Conservation (phyloP, 2,797 vertebrate genomes). For the Numenius phaeopus region DNA sequence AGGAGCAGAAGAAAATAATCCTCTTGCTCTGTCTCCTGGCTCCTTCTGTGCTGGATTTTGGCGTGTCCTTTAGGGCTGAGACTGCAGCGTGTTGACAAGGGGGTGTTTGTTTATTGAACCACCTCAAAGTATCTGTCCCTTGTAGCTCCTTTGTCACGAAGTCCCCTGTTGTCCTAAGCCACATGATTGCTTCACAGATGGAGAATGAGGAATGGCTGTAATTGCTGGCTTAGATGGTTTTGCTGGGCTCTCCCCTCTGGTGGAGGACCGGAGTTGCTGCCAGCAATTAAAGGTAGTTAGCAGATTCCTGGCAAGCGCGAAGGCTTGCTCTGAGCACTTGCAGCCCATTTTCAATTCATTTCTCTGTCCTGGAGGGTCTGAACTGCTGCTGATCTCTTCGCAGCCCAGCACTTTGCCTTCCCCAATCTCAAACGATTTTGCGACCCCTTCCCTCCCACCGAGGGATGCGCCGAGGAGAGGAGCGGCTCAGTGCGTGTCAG, state of each 20-base stretch:
- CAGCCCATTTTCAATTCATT: background rate
- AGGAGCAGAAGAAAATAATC: background rate
- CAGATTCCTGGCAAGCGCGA: background rate
- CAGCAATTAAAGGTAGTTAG: background rate
- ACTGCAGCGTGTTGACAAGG: background rate
- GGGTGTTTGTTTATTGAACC: background rate
- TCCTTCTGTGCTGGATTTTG: background rate
- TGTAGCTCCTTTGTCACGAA: background rate
- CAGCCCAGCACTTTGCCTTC: background rate
- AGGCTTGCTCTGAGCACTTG: background rate
- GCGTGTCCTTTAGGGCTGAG: background rate
- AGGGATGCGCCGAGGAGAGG: accelerated
- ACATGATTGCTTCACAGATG: background rate
- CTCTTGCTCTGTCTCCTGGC: background rate
- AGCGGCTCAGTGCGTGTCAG: accelerated
- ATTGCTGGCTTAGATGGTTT: background rate
- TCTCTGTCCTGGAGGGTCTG: background rate
- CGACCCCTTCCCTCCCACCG: background rate
- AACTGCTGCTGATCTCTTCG: background rate
- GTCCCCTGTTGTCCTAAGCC: background rate
- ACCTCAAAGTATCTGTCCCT: background rate
- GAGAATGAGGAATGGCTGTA: background rate
- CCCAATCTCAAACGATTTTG: background rate
- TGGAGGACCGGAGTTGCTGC: background rate
- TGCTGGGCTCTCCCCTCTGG: background rate